Evolutionary conservation across 2,888 invertebrate genomes (phyloP).

Genomic region (Agriotes lineatus): DNA sequence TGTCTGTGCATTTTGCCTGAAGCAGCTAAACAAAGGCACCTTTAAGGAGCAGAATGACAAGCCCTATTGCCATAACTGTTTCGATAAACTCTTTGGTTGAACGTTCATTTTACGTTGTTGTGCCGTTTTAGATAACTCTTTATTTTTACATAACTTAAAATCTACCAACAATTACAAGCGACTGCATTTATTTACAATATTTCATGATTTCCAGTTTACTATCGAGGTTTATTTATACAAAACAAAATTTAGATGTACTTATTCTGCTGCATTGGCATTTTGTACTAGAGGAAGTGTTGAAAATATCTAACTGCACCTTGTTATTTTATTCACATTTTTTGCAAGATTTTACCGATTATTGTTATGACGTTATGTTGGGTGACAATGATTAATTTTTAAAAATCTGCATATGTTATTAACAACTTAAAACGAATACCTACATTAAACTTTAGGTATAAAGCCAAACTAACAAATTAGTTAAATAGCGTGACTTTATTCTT

Average conservation of each 20-base stretch:
- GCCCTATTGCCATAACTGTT: constrained; percentile 98
- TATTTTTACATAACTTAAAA: background rate
- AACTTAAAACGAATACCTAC: background rate
- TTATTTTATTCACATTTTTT: constrained; percentile 27
- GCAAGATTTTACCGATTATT: constrained; percentile 11
- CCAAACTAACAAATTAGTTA: constrained; percentile 32
- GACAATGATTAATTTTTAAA: background rate
- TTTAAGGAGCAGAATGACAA: constrained; percentile 99
- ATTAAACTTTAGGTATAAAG: constrained; percentile 7
- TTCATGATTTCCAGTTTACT: constrained; percentile 5
- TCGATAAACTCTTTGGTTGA: constrained; percentile 95
- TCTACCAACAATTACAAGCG: background rate
- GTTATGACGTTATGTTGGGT: constrained; percentile 4
- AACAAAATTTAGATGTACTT: background rate
- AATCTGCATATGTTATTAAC: constrained; percentile 8
- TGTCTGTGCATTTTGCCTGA: constrained; percentile 98
- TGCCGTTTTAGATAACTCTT: background rate
- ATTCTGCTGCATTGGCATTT: background rate
- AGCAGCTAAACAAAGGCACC: constrained; percentile 98
- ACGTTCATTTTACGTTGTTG: background rate
- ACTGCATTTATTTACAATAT: constrained; percentile 9
- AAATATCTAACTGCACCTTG: constrained; percentile 19
- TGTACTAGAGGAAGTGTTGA: background rate
- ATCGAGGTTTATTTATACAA: background rate
- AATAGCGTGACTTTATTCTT: constrained; percentile 30